phyloP scores from a whole-genome alignment of 2,888 invertebrate species.

The Clostera curtula region DNA sequence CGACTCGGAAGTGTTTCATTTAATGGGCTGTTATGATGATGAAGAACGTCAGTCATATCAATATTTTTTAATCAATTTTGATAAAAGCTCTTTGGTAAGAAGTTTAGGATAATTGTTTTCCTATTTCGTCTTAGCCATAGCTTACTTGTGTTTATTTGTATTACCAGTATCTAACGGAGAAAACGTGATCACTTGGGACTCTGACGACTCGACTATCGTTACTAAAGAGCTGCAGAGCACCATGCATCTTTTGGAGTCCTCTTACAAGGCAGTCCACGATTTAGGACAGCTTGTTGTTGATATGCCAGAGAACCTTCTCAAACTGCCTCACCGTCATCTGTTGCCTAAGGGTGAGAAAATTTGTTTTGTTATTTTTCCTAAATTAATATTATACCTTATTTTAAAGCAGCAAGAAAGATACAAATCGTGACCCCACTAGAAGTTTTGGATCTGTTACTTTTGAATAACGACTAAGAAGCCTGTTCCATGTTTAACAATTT shows the following conservation, averaged over 20 bases:
- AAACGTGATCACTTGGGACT: constrained; percentile 67
- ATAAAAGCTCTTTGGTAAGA: no score
- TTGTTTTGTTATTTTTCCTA: no score
- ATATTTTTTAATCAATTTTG: no score
- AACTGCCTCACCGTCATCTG: constrained; percentile 77
- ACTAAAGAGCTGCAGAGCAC: constrained; percentile 69
- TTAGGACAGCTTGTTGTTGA: constrained; percentile 62
- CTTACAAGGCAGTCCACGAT: constrained; percentile 58
- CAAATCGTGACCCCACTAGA: no score
- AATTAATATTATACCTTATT: no score
- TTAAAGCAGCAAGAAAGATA: no score
- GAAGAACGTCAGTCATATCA: no score
- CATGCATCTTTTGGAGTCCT: constrained; percentile 56
- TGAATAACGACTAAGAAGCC: no score
- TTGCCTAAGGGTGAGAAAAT: constrained; percentile 79
- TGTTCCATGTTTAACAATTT: no score
- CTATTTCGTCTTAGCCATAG: constrained; percentile 2
- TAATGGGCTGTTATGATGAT: no score
- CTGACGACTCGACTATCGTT: constrained; percentile 74
- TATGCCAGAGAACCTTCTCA: constrained; percentile 65
- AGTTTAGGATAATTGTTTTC: background rate
- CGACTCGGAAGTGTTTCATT: no score
- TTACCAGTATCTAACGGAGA: constrained; percentile 56
- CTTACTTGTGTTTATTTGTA: constrained; percentile 1
- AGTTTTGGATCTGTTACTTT: no score